phyloP scores from a whole-genome alignment of 2,888 invertebrate species.

The Linyphia triangularis region DNA sequence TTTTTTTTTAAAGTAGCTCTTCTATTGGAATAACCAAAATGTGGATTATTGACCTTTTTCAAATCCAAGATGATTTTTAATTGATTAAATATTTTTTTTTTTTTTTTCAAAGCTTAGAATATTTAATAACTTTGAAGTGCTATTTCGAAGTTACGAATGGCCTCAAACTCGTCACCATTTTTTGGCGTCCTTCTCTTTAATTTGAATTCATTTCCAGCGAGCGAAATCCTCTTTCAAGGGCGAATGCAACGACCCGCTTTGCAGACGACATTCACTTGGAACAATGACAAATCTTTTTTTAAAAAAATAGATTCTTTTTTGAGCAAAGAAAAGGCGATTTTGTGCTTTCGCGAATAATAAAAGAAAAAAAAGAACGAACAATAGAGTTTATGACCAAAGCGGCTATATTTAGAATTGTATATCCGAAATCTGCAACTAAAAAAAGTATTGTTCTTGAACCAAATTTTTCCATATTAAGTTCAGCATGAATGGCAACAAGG shows the following conservation, averaged over 20 bases:
- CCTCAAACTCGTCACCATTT: background rate
- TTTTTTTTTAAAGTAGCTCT: no score
- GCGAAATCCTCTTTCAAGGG: constrained; percentile 22
- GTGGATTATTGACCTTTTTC: no score
- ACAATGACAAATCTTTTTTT: background rate
- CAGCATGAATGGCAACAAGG: no score
- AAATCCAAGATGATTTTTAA: no score
- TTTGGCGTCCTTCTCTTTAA: background rate
- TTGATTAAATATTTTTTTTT: no score
- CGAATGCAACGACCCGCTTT: constrained; percentile 16
- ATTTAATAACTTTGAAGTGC: background rate
- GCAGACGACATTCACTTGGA: background rate
- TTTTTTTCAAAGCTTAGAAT: background rate
- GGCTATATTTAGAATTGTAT: constrained; percentile 47
- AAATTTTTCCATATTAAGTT: no score
- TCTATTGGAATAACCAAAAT: no score
- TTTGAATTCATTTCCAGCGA: background rate
- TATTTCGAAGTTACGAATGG: background rate
- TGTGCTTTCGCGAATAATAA: background rate
- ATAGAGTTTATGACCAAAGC: constrained; percentile 18
- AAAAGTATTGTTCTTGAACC: constrained; percentile 17
- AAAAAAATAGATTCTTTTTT: background rate
- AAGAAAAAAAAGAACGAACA: background rate
- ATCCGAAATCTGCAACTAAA: constrained; percentile 7
- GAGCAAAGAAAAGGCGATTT: constrained; percentile 28